These are phyloP conservation scores for Bettongia penicillata DNA, from an alignment of 2,113 vertebrate species.

Conservation along the genomic window DNA sequence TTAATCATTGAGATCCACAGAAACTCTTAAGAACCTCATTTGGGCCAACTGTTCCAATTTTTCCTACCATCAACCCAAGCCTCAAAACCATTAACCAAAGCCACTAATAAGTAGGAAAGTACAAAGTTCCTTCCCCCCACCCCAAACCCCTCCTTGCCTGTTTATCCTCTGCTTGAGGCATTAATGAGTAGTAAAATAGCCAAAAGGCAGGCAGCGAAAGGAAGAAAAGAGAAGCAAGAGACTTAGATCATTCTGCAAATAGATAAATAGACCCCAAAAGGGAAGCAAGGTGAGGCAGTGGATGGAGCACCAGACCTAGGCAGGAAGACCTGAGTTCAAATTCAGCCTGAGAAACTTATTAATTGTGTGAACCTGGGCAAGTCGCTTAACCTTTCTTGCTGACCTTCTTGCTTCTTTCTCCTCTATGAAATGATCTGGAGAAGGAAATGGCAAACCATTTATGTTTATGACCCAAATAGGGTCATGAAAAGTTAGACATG, in stretches of 20 bases:
- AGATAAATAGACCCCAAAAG: background rate
- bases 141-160: background rate
- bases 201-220: constrained; percentile 32
- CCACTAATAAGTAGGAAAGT: constrained; percentile 58
- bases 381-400: too few relatives aligned
- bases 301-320: too few relatives aligned
- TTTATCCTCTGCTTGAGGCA: constrained; percentile 35
- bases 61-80: background rate
- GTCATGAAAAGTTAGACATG: too few relatives aligned
- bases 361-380: too few relatives aligned
- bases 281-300: too few relatives aligned
- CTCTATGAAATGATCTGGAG: too few relatives aligned
- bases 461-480: too few relatives aligned
- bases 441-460: too few relatives aligned
- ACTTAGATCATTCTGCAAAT: background rate
- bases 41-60: constrained; percentile 53
- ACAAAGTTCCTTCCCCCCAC: constrained; percentile 11
- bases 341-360: too few relatives aligned
- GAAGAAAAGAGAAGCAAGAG: background rate
- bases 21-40: constrained; percentile 1
- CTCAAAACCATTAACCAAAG: constrained; percentile 60
- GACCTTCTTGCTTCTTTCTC: too few relatives aligned
- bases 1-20: background rate
- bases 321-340: too few relatives aligned
- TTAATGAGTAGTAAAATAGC: constrained; percentile 50